Base-by-base conservation (phyloP, 2,888 invertebrate genomes). In the Perizoma flavofasciatum region DNA sequence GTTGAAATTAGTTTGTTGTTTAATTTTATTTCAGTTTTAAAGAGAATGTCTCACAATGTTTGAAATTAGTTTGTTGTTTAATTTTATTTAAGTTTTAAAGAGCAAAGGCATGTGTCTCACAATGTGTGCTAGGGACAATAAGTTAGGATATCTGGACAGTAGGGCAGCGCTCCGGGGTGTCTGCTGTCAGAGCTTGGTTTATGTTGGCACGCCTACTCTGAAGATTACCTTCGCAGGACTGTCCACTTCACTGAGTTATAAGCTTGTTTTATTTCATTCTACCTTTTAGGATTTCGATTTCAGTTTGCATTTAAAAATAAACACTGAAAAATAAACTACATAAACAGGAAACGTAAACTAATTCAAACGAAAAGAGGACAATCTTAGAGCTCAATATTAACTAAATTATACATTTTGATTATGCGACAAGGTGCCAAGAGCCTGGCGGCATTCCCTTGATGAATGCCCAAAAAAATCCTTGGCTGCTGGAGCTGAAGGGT, bases 151-250 rank as follows among this genome's bases (percentile, higher is more conserved):
- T 71, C 72, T 75, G 72, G 76, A 71, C 81, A 82, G 81, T 74
- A 65, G 67, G 77, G 77, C 77, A 72, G 73, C 82, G 76, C 88
- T 75, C 74, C 81, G 72, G 86, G 88, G 86, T 78, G 86, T 79
- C 85, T 71, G 71, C 66, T 81, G 82, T 83, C 83, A 71, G 68
- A 71, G 63, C 63, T 61, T 82, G 72, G 75, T 87, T 87, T 86
- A 86, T 84, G 78, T 67, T 76, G 75, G 71, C 74, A 78, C 77
- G 75, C 76, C 77, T 78, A 76, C 74, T 77, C 67, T 61, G 74
- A 75, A 78, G 76, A 81, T 80, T 81, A 75, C 76, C 78, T 83
- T 83, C 74, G 74, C 73, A 70, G 72, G 72, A 77, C 72, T 77
- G 77, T 80, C 80, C 71, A 74, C 71, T 73, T 66, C 68, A 55